A percentile compares a stretch with the other conserved stretches of the same genome.
phyloP scores from a whole-genome alignment of 2,797 vertebrate species.

The Sebastes kiyomatsui region DNA sequence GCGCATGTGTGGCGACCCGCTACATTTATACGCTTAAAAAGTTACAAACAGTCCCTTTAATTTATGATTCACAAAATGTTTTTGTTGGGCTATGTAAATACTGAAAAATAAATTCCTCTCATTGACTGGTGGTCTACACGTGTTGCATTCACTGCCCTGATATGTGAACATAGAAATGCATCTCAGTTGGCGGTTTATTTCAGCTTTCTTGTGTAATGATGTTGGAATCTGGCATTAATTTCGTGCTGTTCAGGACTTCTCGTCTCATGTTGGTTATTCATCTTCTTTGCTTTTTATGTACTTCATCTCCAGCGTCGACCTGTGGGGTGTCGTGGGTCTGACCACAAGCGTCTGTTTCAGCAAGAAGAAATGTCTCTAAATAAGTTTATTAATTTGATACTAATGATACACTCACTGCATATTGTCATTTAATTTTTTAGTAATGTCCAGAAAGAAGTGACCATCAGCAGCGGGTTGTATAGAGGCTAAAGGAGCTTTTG shows the following conservation, averaged over 20 bases:
- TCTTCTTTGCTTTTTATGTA: conserved; percentile 8
- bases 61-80: too few species aligned
- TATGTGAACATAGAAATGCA: conserved; percentile 32
- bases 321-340: conserved; percentile 1
- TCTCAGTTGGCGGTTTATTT: conserved; percentile 36
- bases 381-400: conserved; percentile 64
- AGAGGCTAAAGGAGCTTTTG: too few species aligned
- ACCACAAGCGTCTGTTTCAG: conserved; percentile 15
- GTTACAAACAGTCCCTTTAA: too few species aligned
- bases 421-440: conserved; percentile 24
- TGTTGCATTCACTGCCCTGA: conserved; percentile 48
- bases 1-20: too few species aligned
- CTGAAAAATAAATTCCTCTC: too few species aligned
- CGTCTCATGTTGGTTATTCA: conserved; percentile 12
- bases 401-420: conserved; percentile 53
- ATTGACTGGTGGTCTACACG: background rate
- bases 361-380: conserved; percentile 36
- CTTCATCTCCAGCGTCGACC: conserved; percentile 2
- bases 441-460: too few species aligned
- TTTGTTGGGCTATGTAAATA: too few species aligned
- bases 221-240: conserved; percentile 15
- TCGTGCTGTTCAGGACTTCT: conserved; percentile 26
- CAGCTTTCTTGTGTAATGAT: conserved; percentile 12
- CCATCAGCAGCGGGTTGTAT: too few species aligned
- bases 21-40: too few species aligned